Base-by-base conservation (phyloP, 1,140 invertebrate species). In the Sinonovacula constricta region DNA sequence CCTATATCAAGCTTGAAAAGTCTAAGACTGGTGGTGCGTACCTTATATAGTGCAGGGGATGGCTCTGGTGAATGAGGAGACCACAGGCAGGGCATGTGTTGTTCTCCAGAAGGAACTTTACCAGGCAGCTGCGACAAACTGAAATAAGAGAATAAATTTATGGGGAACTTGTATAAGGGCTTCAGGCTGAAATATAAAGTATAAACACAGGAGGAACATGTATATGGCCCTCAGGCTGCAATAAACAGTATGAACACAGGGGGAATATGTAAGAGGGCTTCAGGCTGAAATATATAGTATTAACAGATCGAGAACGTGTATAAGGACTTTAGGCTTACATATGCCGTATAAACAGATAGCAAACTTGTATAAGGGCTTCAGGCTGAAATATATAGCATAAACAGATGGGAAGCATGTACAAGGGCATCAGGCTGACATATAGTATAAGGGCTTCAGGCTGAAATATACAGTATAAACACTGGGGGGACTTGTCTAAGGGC, bases 81-180 rank as follows among this genome's bases (percentile, higher is more conserved):
- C 90, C 89, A 86, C 91, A 91, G 1, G 89, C 85, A 7, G 91
- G 91, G 66, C 91, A 91, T 28, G 85, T 87, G 67, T 90, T 90
- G 71, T 86, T 90, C 26, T 85, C 88, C 34, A 90, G 84, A 49
- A 91, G 79, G 74, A 91, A 90, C 15, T 86, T 86, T 31, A 91
- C 85, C 18, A 91, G 89, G 75, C 91, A 91, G 28, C 89, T 88
- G 24, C 85, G 83, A 80, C 91, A 91, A 71, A 91, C 90, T 91
- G 81, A 77, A 87, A 85, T 62, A 70, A 75, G 15, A 72, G 71
- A 59, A 76, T 53, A 45, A 36, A 79, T 66, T 15, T 5, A 57
- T 57, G 5, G 10, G 26, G 7, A 7, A 57, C 39, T 45, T 18
- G n/a, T n/a, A 49, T 49, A 49, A 12, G n/a, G n/a, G 10, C n/a